Conservation (phyloP, 2,113 vertebrate species). For the Zosterops japonicus region DNA sequence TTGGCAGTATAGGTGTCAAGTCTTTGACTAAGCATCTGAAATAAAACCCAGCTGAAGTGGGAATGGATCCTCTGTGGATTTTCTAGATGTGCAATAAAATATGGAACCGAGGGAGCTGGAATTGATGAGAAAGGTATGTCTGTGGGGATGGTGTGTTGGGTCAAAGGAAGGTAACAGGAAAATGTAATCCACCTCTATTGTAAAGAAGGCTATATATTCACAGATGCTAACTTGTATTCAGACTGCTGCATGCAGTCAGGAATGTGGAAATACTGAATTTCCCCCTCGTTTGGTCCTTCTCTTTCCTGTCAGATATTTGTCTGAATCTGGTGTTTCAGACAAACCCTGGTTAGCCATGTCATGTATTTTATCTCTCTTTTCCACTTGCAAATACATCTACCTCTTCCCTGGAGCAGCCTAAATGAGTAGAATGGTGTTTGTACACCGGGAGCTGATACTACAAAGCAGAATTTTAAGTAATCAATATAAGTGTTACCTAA, state of each 20-base stretch:
- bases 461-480: neutral
- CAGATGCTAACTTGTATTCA: neutral
- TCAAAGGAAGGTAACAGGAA: neutral
- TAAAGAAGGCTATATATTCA: neutral
- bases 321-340: neutral
- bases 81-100: neutral
- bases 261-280: neutral
- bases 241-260: neutral
- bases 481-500: neutral
- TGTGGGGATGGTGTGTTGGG: neutral
- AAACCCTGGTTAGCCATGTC: neutral
- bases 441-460: neutral
- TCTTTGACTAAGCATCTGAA: slow-evolving; percentile 41
- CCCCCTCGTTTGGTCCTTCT: neutral
- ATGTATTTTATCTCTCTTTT: neutral
- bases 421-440: slow-evolving; percentile 18
- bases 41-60: neutral
- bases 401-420: neutral
- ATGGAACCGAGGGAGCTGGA: neutral
- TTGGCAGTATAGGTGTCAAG: slow-evolving; percentile 34
- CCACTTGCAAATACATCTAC: neutral
- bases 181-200: neutral
- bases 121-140: neutral
- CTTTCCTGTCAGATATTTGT: neutral
- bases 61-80: neutral